Conservation (phyloP, 2,888 invertebrate genomes). For the Epirrhoe alternata region DNA sequence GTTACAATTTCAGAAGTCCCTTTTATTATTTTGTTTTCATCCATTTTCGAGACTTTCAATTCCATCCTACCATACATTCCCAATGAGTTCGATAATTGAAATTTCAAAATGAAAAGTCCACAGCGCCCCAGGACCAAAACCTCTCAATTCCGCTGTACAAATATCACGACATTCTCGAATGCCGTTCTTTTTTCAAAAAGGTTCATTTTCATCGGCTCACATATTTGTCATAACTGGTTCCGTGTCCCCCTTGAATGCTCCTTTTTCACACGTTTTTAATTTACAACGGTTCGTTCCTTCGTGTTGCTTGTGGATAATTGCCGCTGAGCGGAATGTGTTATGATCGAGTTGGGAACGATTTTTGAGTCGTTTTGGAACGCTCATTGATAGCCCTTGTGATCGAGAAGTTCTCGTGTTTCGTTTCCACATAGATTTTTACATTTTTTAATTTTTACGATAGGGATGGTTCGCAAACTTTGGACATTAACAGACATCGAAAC, state of each 20-base stretch:
- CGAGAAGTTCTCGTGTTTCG: background rate
- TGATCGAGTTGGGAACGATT: constrained; percentile 37
- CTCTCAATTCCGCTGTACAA: constrained; percentile 50
- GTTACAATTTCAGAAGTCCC: background rate
- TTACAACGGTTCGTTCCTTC: constrained; percentile 75
- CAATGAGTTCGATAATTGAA: constrained; percentile 19
- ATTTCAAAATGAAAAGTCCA: constrained; percentile 31
- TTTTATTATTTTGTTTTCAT: background rate
- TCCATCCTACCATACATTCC: background rate
- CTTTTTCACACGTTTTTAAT: constrained; percentile 82
- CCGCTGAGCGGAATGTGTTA: constrained; percentile 62
- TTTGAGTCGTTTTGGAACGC: constrained; percentile 27
- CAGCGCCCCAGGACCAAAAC: constrained; percentile 47
- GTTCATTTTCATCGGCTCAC: constrained; percentile 83
- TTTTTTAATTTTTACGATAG: background rate
- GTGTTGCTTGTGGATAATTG: constrained; percentile 58
- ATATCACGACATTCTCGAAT: constrained; percentile 58
- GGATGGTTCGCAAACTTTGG: too few species aligned
- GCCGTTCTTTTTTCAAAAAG: constrained; percentile 66
- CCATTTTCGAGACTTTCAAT: background rate
- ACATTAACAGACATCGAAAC: too few species aligned
- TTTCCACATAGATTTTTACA: too few species aligned
- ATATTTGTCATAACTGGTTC: constrained; percentile 84
- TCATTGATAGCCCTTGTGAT: constrained; percentile 1
- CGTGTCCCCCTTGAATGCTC: constrained; percentile 65